Evolutionary conservation across 2,797 vertebrate species (phyloP).

Genomic region (Myotis planiceps): DNA sequence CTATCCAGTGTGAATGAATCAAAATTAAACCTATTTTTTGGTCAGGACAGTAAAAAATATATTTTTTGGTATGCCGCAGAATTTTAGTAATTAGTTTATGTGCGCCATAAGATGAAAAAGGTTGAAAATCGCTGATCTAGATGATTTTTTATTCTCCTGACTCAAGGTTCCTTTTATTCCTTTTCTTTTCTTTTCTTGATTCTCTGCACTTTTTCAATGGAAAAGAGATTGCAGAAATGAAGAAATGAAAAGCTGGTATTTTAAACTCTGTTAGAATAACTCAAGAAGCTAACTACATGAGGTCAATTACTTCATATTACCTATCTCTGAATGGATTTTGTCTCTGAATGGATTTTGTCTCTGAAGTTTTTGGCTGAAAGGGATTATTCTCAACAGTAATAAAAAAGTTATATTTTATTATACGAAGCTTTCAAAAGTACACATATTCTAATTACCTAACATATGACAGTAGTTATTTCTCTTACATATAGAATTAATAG

Average conservation of each 20-base stretch:
- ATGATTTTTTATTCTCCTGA: constrained; percentile 31
- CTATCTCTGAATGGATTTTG: constrained; percentile 7
- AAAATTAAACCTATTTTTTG: not conserved
- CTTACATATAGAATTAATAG: constrained; percentile 54
- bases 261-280: not conserved
- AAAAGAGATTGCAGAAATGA: constrained; percentile 17
- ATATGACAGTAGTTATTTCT: not conserved
- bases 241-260: constrained; percentile 25
- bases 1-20: not conserved
- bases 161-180: not conserved
- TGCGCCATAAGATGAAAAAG: not conserved
- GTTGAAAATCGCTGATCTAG: not conserved
- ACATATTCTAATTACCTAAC: constrained; percentile 27
- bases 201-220: not conserved
- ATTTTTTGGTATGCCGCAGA: not conserved
- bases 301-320: constrained; percentile 2
- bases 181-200: constrained; percentile 16
- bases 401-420: constrained; percentile 61
- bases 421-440: constrained; percentile 53
- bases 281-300: constrained; percentile 22
- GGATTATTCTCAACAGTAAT: constrained; percentile 1
- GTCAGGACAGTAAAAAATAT: not conserved
- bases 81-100: not conserved
- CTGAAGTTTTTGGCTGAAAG: constrained; percentile 5
- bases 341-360: constrained; percentile 39